Evolutionary conservation across 2,113 vertebrate genomes (phyloP), one percentile per base, ranked within the genome.

Genomic region (Accipiter cooperii): DNA sequence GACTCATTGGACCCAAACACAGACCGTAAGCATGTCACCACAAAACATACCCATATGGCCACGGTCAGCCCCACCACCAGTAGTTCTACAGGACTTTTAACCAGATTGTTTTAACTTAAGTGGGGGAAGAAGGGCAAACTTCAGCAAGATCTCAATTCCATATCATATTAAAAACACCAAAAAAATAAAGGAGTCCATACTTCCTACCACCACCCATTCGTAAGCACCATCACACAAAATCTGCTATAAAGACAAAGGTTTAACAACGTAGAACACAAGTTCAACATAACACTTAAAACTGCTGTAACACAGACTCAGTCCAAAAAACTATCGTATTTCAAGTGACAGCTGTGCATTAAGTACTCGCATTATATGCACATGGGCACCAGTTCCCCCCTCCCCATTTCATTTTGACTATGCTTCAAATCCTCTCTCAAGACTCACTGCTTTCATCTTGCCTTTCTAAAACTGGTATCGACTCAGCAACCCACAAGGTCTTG

Each of bases 311-410:
- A 79, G n/a, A 24, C 47, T 47, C 47, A 61, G 55, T 20, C 29
- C n/a, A 66, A 66, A 75, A 84, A 54, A 5, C 20, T 2, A 70
- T 73, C 33, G 0, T 1, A 65, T 91, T 96, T 87, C 87, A 87
- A 78, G 73, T 0, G 4, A 64, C 88, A 97, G 95, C 88, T 95
- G 66, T 54, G 90, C 86, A 63, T 69, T 92, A 84, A 86, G 38
- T 8, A 58, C 85, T 94, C 33, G 13, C n/a, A 17, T 66, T 55
- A 75, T 68, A 78, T 4, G 10, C 89, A 91, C 84, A 36, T 2
- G 15, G 88, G 31, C 80, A 90, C 36, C n/a, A 38, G 14, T 15
- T 47, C 46, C 31, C 55, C 36, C 40, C 71, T 73, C 49, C 49
- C 24, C 58, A 26, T 42, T 79, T 52, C 29, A 42, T 51, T 36